Evolutionary conservation across 1,140 invertebrate species (phyloP), one percentile per base, ranked within the genome.

Genomic region (Solen grandis): DNA sequence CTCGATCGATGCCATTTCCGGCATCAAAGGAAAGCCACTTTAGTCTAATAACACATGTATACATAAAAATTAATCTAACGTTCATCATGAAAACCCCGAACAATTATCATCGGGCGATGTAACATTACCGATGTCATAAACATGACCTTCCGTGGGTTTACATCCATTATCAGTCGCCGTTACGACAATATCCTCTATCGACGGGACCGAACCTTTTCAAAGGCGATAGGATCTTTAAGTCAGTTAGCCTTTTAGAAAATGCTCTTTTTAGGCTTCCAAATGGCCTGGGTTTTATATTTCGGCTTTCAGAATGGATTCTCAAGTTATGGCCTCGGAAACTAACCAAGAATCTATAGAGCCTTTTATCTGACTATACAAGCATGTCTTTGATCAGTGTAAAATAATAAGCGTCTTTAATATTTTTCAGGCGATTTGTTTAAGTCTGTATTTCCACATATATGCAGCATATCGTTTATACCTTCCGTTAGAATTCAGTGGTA

Each of bases 11-110:
- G 70, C 27, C 35, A 60, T 55, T 41, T 60, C 55, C 35, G 31
- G 31, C n/a, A 4, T 60, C 54, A 60, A 73, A 41, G 55, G 55
- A 60, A 41, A 73, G 55, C 54, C 70, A 73, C 70, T 73, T 73
- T 57, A 36, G 29, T n/a, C 35, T 59, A 73, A 73, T 73, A 60
- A 36, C 55, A 55, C 31, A 13, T 73, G 70, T 73, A 73, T 60
- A 73, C 70, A 73, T 73, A 60, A 57, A 66, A 60, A 60, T 59
- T 73, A 73, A 73, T 60, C 35, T 59, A 60, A 36, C 31, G 70
- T 60, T 46, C 70, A 57, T 57, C 70, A 13, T 50, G 50, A 69
- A 68, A 73, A 41, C 33, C 31, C 31, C 55, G 70, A 54, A 41
- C 55, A 73, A 57, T 60, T 73, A 57, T 31, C 31, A 55, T 29